phyloP scores from a whole-genome alignment of 1,140 invertebrate species.

The Lordiphosa collinella region DNA sequence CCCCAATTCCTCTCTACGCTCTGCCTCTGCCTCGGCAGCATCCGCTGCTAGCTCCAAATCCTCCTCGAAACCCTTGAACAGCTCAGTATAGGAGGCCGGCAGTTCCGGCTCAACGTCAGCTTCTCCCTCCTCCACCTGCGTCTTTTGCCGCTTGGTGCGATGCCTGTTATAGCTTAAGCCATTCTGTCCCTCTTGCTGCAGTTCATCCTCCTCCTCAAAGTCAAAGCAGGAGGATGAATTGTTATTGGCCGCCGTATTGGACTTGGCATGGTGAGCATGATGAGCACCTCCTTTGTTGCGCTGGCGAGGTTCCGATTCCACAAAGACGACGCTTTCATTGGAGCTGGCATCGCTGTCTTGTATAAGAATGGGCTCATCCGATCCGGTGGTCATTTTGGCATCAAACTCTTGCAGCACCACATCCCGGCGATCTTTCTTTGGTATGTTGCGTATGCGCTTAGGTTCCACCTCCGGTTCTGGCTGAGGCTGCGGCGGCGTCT shows the following conservation, averaged over 20 bases:
- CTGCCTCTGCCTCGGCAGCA: not conserved
- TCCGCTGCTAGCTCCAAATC: not conserved
- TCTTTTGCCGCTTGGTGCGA: constrained; percentile 4
- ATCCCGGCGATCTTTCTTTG: constrained; percentile 75
- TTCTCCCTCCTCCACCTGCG: not conserved
- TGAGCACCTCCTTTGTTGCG: not conserved
- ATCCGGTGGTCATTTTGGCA: not conserved
- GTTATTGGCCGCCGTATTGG: constrained; percentile 7
- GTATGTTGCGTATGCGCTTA: constrained; percentile 69
- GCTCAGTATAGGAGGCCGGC: not conserved
- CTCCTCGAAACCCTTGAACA: constrained; percentile 35
- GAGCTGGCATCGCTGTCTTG: constrained; percentile 62
- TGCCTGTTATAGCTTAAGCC: constrained; percentile 26
- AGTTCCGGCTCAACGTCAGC: not conserved
- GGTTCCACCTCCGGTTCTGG: not conserved
- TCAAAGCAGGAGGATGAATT: constrained; percentile 54
- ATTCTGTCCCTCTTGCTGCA: constrained; percentile 23
- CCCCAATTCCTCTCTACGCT: not conserved
- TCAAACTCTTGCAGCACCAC: constrained; percentile 53
- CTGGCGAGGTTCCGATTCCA: constrained; percentile 35
- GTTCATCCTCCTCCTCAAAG: constrained; percentile 54
- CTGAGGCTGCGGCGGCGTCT: not conserved
- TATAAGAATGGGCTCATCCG: constrained; percentile 48
- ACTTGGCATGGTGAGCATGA: not conserved
- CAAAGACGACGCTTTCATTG: constrained; percentile 56